Conservation (phyloP, 2,797 vertebrate species). For the Melanogrammus aeglefinus region DNA sequence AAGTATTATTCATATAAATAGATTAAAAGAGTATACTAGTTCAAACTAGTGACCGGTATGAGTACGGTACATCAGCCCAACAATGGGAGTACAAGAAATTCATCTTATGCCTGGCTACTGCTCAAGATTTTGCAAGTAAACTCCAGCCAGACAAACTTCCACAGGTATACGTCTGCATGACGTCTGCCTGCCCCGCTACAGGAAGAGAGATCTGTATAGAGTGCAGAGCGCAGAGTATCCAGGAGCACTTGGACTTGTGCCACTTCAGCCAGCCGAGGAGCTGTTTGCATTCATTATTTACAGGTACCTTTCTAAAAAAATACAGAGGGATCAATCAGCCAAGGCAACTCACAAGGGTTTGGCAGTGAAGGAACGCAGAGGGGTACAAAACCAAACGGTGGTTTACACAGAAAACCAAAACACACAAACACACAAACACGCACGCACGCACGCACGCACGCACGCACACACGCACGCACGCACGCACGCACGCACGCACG, state of each 20-base stretch:
- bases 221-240: slow-evolving; percentile 22
- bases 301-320: slow-evolving; percentile 34
- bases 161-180: not conserved
- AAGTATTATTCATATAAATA: too few species aligned
- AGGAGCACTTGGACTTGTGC: slow-evolving; percentile 27
- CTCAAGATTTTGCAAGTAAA: not conserved
- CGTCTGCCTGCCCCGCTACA: not conserved
- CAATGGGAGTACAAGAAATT: not conserved
- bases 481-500: too few species aligned
- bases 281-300: slow-evolving; percentile 64
- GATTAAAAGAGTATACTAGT: not conserved
- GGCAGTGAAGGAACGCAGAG: not conserved
- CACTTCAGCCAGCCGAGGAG: slow-evolving; percentile 12
- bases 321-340: slow-evolving; percentile 28
- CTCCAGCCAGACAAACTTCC: not conserved
- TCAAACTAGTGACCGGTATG: not conserved
- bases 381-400: not conserved
- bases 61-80: not conserved
- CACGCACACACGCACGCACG: too few species aligned
- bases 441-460: too few species aligned
- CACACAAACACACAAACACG: too few species aligned
- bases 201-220: not conserved
- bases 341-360: not conserved
- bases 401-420: not conserved
- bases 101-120: not conserved